Conservation (phyloP, 2,888 invertebrate species). For the Leptopterna dolabrata region DNA sequence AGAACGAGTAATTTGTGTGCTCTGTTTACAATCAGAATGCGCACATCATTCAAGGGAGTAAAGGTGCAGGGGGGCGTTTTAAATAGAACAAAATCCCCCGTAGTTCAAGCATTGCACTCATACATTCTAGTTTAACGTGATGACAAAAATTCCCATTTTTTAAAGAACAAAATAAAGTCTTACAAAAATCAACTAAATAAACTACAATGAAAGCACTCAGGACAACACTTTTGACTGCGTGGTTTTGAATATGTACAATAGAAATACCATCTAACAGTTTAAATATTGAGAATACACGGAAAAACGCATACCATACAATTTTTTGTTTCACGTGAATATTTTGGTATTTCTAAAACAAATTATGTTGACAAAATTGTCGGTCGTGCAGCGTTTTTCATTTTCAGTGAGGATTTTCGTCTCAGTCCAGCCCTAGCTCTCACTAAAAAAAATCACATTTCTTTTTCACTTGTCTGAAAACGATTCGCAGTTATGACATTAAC, state of each 20-base stretch:
- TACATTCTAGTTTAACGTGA: background rate
- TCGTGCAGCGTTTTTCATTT: background rate
- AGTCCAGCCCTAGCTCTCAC: slow-evolving; percentile 53
- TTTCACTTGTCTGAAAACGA: background rate
- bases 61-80: background rate
- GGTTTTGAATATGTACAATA: background rate
- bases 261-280: background rate
- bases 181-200: background rate
- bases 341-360: background rate
- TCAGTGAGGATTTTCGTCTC: slow-evolving; percentile 21
- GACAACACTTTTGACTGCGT: background rate
- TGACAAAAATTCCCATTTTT: background rate
- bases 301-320: background rate
- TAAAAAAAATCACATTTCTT: slow-evolving; percentile 27
- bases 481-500: too few relatives aligned
- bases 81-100: background rate
- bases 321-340: background rate
- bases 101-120: background rate
- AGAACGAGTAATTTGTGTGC: background rate
- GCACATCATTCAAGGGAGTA: background rate
- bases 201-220: slow-evolving; percentile 30
- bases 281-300: background rate
- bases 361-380: background rate
- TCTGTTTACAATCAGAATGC: too few relatives aligned
- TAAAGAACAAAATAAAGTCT: background rate